Base-by-base conservation (phyloP, 2,888 invertebrate species). In the Xanthorhoe designata region DNA sequence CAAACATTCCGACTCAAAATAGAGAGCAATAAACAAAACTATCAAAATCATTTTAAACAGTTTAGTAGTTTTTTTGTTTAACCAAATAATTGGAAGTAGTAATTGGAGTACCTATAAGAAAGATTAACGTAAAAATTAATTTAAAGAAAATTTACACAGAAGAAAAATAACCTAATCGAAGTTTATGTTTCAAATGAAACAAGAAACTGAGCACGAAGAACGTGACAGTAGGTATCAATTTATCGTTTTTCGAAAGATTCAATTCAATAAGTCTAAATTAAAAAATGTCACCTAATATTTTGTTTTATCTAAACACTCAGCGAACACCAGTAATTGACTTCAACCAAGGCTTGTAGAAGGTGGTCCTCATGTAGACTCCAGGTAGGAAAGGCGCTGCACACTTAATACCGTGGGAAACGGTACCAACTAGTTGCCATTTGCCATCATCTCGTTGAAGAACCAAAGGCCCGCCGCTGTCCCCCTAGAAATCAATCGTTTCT, bases 341-440 rank as follows among this genome's bases (percentile, higher is more conserved):
- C 67, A 98, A 94, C 98, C 98, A 98, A 0, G 98, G 97, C 81
- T 98, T 98, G 88, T 98, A 98, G 89, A 94, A 98, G 0, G 97
- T 97, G 69, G 98, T 98, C 76, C 98, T 94, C 98, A 98, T 98
- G 87, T 98, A 98, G 45, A 98, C 98, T 9, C 98, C 98, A 0
- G 98, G 98, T 29, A 98, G 90, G 90, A 97, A 98, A 0, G 98
- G 98, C 3, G 98, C 97, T 0, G 98, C 98, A 80, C 98, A 98
- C 82, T 98, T 98, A 77, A 98, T 98, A n/a, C 98, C 98, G 79
- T 98, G 98, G 7, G 98, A 98, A 0, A 98, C 98, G 0, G 98
- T 98, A 6, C 98, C 98, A 0, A 97, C 97, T 5, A 98, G 91
- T 72, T 97, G 96, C 95, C 98, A 98, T 69, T 96, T 95, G 0